Evolutionary conservation across 2,797 vertebrate species (phyloP), one percentile per base, ranked within the genome.

Genomic region (Falco rusticolus): DNA sequence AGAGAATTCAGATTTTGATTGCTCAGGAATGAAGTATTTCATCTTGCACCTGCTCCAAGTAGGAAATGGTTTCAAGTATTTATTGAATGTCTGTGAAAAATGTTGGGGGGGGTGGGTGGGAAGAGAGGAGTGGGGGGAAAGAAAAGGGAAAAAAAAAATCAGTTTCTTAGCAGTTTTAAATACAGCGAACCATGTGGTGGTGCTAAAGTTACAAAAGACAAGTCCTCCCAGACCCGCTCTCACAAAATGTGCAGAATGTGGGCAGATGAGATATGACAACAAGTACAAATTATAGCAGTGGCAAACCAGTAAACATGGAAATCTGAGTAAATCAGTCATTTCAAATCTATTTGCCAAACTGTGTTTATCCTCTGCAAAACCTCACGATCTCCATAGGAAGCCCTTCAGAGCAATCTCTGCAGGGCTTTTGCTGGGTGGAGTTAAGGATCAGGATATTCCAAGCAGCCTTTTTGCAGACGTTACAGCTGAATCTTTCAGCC

Each of bases 281-380:
- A 57, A 92, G 33, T 83, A 90, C 94, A 89, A 95, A 94, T 93
- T 96, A 97, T 78, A 86, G 92, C 94, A 94, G 82, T 93, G 82
- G 86, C 85, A 95, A 96, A 95, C 95, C 87, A 83, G 81, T 94
- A 96, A 96, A 95, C 71, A 94, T 91, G 95, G 92, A 96, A 93
- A 95, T 93, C 70, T 93, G 90, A 95, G 85, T 93, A 92, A 92
- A 96, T 94, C 93, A 83, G 75, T 97, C 89, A 93, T 97, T 97
- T 97, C 88, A 96, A 89, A 97, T 97, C 94, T 96, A 93, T 97
- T 96, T 96, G 96, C 95, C 95, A 89, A 92, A 89, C 74, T 93
- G 64, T 87, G 54, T 77, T 93, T 96, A 95, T 97, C 70, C 79
- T 95, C 59, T 84, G 69, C 84, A 96, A 96, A 96, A 89, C 64